Base-by-base conservation (phyloP, 2,888 invertebrate species). In the Acanthoscelides obtectus region DNA sequence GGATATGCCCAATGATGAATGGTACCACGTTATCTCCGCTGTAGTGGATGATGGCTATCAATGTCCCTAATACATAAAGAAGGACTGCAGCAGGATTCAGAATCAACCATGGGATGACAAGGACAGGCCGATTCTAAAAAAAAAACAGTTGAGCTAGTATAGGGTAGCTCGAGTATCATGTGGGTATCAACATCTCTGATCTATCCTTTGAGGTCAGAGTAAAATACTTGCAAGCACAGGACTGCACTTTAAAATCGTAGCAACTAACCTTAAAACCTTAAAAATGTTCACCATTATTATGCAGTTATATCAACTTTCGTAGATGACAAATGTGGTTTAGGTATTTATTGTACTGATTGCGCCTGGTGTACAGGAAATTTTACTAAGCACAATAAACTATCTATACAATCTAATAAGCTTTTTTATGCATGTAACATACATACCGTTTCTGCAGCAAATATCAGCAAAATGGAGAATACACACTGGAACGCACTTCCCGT, bases 361-460 rank as follows among this genome's bases (percentile, higher is more conserved):
- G n/a, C n/a, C n/a, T n/a, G n/a, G n/a, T n/a, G n/a, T n/a, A n/a
- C n/a, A n/a, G n/a, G n/a, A n/a, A n/a, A n/a, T n/a, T n/a, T n/a
- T n/a, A n/a, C n/a, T n/a, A n/a, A n/a, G n/a, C n/a, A n/a, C n/a
- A n/a, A n/a, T n/a, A n/a, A n/a, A n/a, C n/a, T n/a, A n/a, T n/a
- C n/a, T n/a, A n/a, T 25, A 3, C 25, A 25, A 5, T 25, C 25
- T 25, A 8, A 8, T 25, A 3, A 3, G 3, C 25, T 3, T 25
- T 5, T 8, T 25, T 8, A 25, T 25, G 25, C 8, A 25, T 8
- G 25, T 64, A 45, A 66, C 19, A 71, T 71, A 81, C 84, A 82
- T 79, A 85, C 85, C 66, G 83, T 83, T 78, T 83, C 84, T 45
- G 84, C 84, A 72, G 81, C 85, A 72, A 84, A 84, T 70, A 85